These are phyloP conservation scores for Dendroctonus valens DNA, from an alignment of 1,140 invertebrate genomes.

Conservation along the genomic window DNA sequence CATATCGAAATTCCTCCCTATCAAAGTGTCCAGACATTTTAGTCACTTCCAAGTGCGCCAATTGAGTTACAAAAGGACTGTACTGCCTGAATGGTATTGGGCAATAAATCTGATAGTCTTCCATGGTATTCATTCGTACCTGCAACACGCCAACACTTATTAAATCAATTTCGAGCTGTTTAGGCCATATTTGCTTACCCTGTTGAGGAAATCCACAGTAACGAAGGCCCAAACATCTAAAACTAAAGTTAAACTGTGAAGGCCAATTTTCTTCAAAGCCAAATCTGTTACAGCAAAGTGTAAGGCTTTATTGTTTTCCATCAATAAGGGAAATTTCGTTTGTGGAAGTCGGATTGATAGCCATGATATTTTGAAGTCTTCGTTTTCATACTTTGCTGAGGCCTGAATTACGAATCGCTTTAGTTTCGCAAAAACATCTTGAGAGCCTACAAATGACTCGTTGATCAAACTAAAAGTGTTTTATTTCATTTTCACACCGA, in stretches of 20 bases:
- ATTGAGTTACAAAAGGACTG: constrained; percentile 63
- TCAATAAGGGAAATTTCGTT: constrained; percentile 20
- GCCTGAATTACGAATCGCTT: constrained; percentile 63
- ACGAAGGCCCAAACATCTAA: constrained; percentile 66
- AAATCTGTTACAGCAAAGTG: constrained; percentile 72
- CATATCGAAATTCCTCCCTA: constrained; percentile 65
- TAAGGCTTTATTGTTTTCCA: constrained; percentile 49
- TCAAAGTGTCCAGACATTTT: constrained; percentile 82
- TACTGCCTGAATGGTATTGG: constrained; percentile 80
- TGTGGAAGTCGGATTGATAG: constrained; percentile 64
- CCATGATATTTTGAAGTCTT: constrained; percentile 69
- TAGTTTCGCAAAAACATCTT: constrained; percentile 60
- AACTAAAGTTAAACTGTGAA: constrained; percentile 68
- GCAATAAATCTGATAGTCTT: constrained; percentile 75
- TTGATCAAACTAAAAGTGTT: too few relatives aligned
- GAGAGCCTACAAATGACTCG: constrained; percentile 17
- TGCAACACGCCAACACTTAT: constrained; percentile 45
- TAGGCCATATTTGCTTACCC: constrained; percentile 54
- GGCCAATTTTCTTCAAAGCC: constrained; percentile 65
- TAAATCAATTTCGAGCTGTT: too few relatives aligned
- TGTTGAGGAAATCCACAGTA: constrained; percentile 78
- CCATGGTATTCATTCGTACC: constrained; percentile 84
- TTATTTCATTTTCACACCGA: not conserved
- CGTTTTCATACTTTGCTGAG: constrained; percentile 67
- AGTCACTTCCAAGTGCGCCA: constrained; percentile 66